These are phyloP conservation scores for Anadara kagoshimensis DNA, from an alignment of 1,140 invertebrate species.

Conservation along the genomic window DNA sequence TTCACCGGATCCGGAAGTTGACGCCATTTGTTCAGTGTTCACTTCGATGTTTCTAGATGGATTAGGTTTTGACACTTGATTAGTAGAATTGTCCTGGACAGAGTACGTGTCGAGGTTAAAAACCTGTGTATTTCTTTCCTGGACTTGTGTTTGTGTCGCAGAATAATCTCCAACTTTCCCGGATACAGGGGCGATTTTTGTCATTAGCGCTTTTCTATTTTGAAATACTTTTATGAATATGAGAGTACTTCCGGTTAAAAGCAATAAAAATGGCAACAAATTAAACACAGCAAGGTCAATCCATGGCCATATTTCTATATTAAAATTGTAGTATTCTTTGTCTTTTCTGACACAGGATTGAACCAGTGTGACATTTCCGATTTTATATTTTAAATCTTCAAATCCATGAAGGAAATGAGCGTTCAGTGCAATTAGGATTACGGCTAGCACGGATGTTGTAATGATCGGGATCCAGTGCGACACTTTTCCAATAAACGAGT, in stretches of 20 bases:
- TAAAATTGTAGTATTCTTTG: conserved; percentile 38
- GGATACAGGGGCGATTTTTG: conserved; percentile 3
- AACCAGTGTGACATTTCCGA: neutral
- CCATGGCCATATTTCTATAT: conserved; percentile 47
- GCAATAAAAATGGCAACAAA: conserved; percentile 41
- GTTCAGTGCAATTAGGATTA: conserved; percentile 39
- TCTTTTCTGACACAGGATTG: conserved; percentile 6
- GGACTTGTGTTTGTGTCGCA: too few relatives aligned
- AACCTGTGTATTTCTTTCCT: too few relatives aligned
- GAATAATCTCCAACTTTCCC: neutral
- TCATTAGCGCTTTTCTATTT: conserved; percentile 12
- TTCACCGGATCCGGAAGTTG: neutral
- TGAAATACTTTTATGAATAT: conserved; percentile 41
- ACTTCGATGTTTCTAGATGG: too few relatives aligned
- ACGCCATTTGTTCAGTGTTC: neutral
- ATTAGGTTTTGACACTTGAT: too few relatives aligned
- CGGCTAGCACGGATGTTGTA: conserved; percentile 22
- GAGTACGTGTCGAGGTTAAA: too few relatives aligned
- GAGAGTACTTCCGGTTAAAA: conserved; percentile 44
- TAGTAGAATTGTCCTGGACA: too few relatives aligned
- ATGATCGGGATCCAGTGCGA: conserved; percentile 26
- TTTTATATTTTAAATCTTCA: neutral
- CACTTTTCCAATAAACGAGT: conserved; percentile 36
- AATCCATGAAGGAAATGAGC: conserved; percentile 48
- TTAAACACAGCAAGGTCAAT: conserved; percentile 54